Evolutionary conservation across 2,113 vertebrate genomes (phyloP).

Genomic region (Elanus axillaris): DNA sequence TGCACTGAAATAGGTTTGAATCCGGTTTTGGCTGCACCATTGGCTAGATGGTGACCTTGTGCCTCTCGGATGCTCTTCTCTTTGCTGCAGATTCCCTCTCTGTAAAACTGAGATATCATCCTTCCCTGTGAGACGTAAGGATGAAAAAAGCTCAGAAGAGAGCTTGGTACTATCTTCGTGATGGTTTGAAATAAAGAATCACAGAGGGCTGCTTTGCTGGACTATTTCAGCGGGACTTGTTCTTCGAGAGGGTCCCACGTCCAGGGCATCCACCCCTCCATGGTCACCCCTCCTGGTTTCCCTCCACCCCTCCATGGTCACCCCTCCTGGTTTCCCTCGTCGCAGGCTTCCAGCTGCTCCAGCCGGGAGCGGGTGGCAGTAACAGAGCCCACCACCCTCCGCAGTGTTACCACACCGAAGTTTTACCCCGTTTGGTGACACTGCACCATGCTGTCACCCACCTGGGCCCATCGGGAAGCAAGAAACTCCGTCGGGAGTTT

Average conservation of each 20-base stretch:
- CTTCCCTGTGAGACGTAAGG: neutral
- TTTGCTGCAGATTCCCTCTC: neutral
- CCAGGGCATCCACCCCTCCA: neutral
- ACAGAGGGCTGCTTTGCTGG: neutral
- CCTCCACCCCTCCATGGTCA: neutral
- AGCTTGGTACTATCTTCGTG: neutral
- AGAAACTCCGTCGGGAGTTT: neutral
- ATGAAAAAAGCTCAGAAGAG: neutral
- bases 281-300: neutral
- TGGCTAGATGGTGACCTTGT: neutral
- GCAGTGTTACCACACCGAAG: neutral
- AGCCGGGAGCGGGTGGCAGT: neutral
- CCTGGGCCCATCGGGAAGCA: neutral
- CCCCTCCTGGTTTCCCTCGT: accelerated
- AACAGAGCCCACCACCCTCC: neutral
- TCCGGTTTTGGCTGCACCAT: neutral
- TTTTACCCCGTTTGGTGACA: neutral
- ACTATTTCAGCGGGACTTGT: neutral
- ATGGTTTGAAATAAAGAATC: neutral
- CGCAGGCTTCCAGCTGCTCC: neutral
- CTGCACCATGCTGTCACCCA: neutral
- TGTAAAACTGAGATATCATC: neutral
- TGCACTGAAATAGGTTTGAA: neutral
- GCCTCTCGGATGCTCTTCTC: neutral
- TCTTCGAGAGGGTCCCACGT: neutral